phyloP scores from a whole-genome alignment of 2,113 vertebrate species.

The Thamnophis sirtalis region DNA sequence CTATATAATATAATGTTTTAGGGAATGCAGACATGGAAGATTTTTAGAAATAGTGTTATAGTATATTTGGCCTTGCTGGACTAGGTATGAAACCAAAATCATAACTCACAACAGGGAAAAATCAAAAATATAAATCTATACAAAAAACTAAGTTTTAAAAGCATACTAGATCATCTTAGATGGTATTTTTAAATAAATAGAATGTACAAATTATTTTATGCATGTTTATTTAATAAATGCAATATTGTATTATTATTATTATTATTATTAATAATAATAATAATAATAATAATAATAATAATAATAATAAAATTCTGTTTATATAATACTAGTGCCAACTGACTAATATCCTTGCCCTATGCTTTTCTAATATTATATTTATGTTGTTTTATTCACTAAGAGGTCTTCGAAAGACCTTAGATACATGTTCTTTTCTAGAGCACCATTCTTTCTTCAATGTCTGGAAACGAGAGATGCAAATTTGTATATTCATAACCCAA shows the following conservation, averaged over 20 bases:
- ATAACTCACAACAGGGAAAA: not conserved
- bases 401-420: not conserved
- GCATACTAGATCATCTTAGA: not conserved
- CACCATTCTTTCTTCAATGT: not conserved
- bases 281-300: not conserved
- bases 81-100: not conserved
- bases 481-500: slow-evolving; percentile 29
- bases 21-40: not conserved
- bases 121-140: not conserved
- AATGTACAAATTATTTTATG: not conserved
- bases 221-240: not conserved
- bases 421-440: slow-evolving; percentile 1
- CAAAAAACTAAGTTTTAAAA: not conserved
- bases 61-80: not conserved
- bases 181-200: not conserved
- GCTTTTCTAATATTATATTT: not conserved
- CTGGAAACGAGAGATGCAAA: slow-evolving; percentile 27
- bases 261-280: no score
- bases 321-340: not conserved
- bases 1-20: not conserved
- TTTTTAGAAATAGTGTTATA: not conserved
- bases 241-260: not conserved
- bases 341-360: not conserved
- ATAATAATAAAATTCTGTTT: not conserved
- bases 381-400: not conserved